These are phyloP conservation scores for Aethes cnicana DNA, from an alignment of 2,888 invertebrate genomes.

Conservation along the genomic window DNA sequence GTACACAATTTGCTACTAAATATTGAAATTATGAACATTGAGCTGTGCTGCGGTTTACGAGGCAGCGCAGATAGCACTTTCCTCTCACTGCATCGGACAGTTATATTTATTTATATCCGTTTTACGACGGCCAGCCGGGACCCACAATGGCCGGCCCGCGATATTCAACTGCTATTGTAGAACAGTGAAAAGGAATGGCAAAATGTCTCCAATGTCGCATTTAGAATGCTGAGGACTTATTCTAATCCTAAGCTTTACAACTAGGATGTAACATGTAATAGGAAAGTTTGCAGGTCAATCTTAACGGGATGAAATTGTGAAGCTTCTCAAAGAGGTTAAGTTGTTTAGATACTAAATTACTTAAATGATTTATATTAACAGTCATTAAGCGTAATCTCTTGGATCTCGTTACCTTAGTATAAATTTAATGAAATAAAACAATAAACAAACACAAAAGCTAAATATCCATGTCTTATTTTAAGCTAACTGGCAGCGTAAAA, in stretches of 20 bases:
- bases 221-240: conserved; percentile 56
- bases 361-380: conserved; percentile 12
- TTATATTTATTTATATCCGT: conserved; percentile 66
- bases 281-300: conserved; percentile 19
- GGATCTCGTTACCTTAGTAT: conserved; percentile 26
- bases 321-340: no score
- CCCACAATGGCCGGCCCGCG: conserved; percentile 24
- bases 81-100: conserved; percentile 60
- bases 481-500: conserved; percentile 44
- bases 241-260: conserved; percentile 33
- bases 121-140: conserved; percentile 36
- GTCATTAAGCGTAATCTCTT: conserved; percentile 18
- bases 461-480: conserved; percentile 35
- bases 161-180: conserved; percentile 13
- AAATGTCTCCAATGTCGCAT: conserved; percentile 53
- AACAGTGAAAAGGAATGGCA: conserved; percentile 50
- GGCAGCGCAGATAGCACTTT: conserved; percentile 57
- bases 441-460: conserved; percentile 31
- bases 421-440: conserved; percentile 28
- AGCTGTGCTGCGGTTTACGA: conserved; percentile 69
- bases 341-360: no score
- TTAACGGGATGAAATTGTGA: conserved; percentile 9
- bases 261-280: not conserved
- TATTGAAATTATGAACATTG: conserved; percentile 51
- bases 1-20: conserved; percentile 21